Conservation (phyloP, 2,888 invertebrate genomes). For the Eristalinus aeneus region DNA sequence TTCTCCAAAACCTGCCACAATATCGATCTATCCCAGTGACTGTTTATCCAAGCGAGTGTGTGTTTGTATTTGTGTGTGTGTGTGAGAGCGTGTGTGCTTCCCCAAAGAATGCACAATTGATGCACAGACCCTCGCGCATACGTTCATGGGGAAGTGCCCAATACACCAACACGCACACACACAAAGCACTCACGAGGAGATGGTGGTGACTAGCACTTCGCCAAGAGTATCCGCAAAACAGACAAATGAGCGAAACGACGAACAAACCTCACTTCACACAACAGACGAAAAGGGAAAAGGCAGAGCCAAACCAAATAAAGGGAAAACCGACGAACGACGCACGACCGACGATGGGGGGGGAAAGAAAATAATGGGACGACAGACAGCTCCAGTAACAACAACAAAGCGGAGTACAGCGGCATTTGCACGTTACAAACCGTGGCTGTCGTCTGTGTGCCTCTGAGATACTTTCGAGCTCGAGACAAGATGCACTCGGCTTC, state of each 20-base stretch:
- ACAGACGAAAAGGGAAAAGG: constrained; percentile 26
- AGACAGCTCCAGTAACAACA: constrained; percentile 19
- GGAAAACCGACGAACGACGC: constrained; percentile 35
- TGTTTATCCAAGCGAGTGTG: background rate
- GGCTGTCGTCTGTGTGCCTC: background rate
- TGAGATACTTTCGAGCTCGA: constrained; percentile 50
- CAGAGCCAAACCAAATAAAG: constrained; percentile 20
- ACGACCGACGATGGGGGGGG: background rate
- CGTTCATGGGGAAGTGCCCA: background rate
- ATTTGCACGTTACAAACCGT: background rate
- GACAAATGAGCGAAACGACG: constrained; percentile 54
- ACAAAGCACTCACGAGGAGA: background rate
- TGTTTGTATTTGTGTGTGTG: constrained; percentile 2
- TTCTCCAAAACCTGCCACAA: constrained; percentile 48
- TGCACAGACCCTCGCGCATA: constrained; percentile 22
- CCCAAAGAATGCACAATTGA: constrained; percentile 52
- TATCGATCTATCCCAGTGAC: constrained; percentile 48
- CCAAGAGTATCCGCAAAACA: constrained; percentile 49
- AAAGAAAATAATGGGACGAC: constrained; percentile 1
- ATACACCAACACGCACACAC: background rate
- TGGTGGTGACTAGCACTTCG: background rate
- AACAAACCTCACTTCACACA: constrained; percentile 26
- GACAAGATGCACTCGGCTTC: constrained; percentile 27
- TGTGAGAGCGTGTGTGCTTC: constrained; percentile 7
- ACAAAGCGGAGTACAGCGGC: constrained; percentile 7